Evolutionary conservation across 1,140 invertebrate species (phyloP), one percentile per base, ranked within the genome.

Genomic region (Teleopsis dalmanni): DNA sequence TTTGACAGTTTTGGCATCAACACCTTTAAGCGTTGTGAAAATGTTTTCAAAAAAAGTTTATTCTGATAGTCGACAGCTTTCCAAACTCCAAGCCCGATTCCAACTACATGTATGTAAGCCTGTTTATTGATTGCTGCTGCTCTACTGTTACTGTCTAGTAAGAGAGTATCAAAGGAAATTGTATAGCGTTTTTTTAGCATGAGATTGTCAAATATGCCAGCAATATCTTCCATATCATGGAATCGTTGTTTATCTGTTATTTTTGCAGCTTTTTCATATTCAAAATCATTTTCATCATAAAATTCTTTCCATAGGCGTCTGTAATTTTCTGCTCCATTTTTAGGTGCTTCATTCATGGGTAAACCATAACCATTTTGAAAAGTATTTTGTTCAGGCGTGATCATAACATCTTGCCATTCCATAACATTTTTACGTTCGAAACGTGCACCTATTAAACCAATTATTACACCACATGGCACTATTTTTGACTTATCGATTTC

Each of bases 261-360:
- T 14, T 47, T 35, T 10, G 8, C 9, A 0, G 47, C 36, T 25
- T 46, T 22, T 14, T 53, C 53, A 10, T 55, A 58, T 10, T 62
- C 10, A 40, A 54, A 22, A 34, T 63, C 60, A 0, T 23, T 19
- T 7, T 54, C 48, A 31, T 56, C 60, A 18, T 68, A 68, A 27
- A 67, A 68, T 7, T 19, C 27, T 3, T 55, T 53, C 65, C 63
- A 66, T 2, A 66, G 2, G 0, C 56, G 52, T 0, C 63, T 60
- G 38, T 65, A 65, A 16, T 59, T 57, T 47, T 54, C 44, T 14
- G 44, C 61, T 2, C 80, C 81, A 41, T 61, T 60, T 53, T 83
- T 83, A 11, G 73, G 65, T n/a, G 80, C 81, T 52, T 82, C 74
- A 51, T 82, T 82, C 37, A 82, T 4, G 5, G n/a, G 26, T 2